Evolutionary conservation across 2,113 vertebrate genomes (phyloP).

Genomic region (Protomyctophum bolini): DNA sequence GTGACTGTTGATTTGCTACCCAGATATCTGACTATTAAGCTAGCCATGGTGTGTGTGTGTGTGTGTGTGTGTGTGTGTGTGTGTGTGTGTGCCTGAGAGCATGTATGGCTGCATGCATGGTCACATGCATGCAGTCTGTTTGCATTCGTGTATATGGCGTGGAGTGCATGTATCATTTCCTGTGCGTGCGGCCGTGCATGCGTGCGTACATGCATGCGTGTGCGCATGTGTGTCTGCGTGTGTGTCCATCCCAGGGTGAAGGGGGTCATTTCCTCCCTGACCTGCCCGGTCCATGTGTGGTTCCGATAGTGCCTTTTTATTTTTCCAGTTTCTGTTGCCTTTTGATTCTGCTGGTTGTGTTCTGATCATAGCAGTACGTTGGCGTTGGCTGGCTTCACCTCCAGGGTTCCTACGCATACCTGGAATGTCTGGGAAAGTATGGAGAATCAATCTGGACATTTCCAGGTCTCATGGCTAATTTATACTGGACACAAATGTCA

Average conservation of each 20-base stretch:
- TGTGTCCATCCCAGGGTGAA: neutral
- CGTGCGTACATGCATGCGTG: neutral
- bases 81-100: conserved; percentile 7
- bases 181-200: neutral
- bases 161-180: conserved; percentile 19
- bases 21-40: conserved; percentile 29
- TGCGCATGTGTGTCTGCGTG: neutral
- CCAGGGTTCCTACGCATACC: conserved; percentile 43
- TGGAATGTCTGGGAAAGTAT: conserved; percentile 7
- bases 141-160: conserved; percentile 22
- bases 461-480: neutral
- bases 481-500: neutral
- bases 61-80: conserved; percentile 2
- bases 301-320: conserved; percentile 93
- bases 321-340: conserved; percentile 63
- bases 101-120: neutral
- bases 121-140: neutral
- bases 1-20: conserved; percentile 20
- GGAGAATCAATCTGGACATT: neutral
- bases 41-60: conserved; percentile 6
- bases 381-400: conserved; percentile 34
- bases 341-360: conserved; percentile 55
- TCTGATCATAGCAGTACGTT: neutral
- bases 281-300: conserved; percentile 67
- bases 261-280: conserved; percentile 65